Conservation (phyloP, 2,113 vertebrate genomes). For the Leptobrachium ailaonicum region DNA sequence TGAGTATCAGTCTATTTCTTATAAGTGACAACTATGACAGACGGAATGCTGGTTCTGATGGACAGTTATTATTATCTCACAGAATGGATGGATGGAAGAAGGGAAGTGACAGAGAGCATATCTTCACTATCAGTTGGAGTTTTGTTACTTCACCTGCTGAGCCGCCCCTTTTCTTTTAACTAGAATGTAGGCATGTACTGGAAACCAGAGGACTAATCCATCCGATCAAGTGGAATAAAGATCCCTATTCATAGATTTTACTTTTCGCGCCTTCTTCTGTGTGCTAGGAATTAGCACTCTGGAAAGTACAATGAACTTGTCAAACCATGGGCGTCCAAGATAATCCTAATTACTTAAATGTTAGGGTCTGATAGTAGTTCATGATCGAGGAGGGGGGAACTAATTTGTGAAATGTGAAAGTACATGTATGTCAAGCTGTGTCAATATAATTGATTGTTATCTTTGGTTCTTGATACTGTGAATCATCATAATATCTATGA, state of each 20-base stretch:
- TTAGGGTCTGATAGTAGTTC: constrained; percentile 73
- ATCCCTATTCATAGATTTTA: constrained; percentile 79
- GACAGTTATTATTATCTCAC: neutral
- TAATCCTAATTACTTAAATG: constrained; percentile 75
- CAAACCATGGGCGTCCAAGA: constrained; percentile 72
- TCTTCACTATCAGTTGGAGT: constrained; percentile 64
- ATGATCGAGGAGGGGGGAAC: constrained; percentile 41
- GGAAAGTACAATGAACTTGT: constrained; percentile 78
- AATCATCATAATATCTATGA: too few relatives aligned
- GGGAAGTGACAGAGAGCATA: constrained; percentile 53
- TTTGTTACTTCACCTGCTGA: constrained; percentile 63
- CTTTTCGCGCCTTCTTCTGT: constrained; percentile 78
- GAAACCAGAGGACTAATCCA: constrained; percentile 80
- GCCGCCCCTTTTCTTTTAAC: constrained; percentile 59
- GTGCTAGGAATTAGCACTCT: constrained; percentile 78
- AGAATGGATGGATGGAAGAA: constrained; percentile 34
- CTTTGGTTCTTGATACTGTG: neutral
- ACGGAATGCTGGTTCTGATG: neutral
- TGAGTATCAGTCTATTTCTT: too few relatives aligned
- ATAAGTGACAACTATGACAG: too few relatives aligned
- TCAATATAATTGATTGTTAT: neutral
- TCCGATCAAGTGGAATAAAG: constrained; percentile 80
- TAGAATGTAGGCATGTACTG: constrained; percentile 76
- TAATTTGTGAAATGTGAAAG: constrained; percentile 52
- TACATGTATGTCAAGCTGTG: neutral